Evolutionary conservation across 2,113 vertebrate genomes (phyloP).

Genomic region (Takifugu bimaculatus): DNA sequence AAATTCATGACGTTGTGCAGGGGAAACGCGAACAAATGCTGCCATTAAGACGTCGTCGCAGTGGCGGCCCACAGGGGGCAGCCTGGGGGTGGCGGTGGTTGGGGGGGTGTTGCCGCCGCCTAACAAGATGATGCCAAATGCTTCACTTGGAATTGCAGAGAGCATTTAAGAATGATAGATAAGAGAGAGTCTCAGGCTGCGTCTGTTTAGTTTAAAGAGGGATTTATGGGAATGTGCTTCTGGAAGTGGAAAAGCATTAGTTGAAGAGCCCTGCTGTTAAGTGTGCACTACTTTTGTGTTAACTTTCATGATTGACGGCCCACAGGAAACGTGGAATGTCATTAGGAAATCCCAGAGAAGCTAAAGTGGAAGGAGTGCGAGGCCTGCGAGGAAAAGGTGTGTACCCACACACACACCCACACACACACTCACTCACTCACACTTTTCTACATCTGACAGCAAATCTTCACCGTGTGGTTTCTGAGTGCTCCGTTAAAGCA

Average conservation of each 20-base stretch:
- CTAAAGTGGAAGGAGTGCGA: conserved; percentile 43
- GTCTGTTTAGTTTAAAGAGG: conserved; percentile 21
- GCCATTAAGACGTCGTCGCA: conserved; percentile 54
- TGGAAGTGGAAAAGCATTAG: conserved; percentile 27
- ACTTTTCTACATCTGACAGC: conserved; percentile 34
- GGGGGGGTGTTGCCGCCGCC: not conserved
- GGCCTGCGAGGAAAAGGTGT: conserved; percentile 29
- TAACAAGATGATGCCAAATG: conserved; percentile 29
- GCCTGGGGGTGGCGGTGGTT: not conserved
- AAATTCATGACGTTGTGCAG: conserved; percentile 45
- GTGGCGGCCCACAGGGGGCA: conserved; percentile 28
- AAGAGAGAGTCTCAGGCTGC: conserved; percentile 17
- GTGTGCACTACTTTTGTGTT: conserved; percentile 37
- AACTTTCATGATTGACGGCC: conserved; percentile 50
- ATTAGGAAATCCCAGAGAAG: conserved; percentile 55
- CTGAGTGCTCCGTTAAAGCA: conserved; percentile 28
- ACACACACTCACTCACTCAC: not conserved
- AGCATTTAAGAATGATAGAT: conserved; percentile 41
- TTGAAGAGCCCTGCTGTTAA: conserved; percentile 34
- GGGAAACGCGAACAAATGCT: conserved; percentile 39
- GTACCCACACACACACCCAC: conserved; percentile 2
- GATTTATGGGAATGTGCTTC: conserved; percentile 22
- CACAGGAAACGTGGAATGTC: conserved; percentile 43
- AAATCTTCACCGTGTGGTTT: conserved; percentile 51
- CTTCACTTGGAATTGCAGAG: conserved; percentile 17